phyloP scores from a whole-genome alignment of 2,113 vertebrate genomes.

The Carollia perspicillata region DNA sequence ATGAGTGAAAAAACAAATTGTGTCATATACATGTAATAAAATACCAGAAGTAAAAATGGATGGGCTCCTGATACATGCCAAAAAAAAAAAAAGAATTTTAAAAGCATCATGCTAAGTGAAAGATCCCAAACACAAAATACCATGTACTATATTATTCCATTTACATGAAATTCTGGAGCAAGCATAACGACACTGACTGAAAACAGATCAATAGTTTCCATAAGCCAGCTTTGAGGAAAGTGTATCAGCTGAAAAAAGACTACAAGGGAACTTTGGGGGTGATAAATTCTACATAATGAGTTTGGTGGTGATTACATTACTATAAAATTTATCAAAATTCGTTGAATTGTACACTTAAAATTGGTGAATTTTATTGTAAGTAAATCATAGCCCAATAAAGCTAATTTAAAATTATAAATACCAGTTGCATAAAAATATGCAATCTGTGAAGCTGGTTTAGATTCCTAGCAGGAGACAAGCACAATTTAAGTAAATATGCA shows the following conservation, averaged over 20 bases:
- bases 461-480: not conserved
- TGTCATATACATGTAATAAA: not conserved
- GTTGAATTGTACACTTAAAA: not conserved
- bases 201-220: not conserved
- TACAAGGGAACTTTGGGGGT: not conserved
- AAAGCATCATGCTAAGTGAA: not conserved
- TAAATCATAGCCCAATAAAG: not conserved
- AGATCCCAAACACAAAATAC: not conserved
- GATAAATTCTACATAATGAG: not conserved
- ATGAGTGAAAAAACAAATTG: not conserved
- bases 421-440: not conserved
- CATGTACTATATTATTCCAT: not conserved
- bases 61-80: not conserved
- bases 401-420: not conserved
- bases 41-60: not conserved
- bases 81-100: not conserved
- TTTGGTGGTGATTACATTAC: not conserved
- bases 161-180: not conserved
- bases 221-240: not conserved
- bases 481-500: not conserved
- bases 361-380: not conserved
- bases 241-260: not conserved
- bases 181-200: not conserved
- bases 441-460: not conserved
- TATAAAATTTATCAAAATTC: not conserved